Base-by-base conservation (phyloP, 2,888 invertebrate genomes). In the Galerucella nymphaeae region DNA sequence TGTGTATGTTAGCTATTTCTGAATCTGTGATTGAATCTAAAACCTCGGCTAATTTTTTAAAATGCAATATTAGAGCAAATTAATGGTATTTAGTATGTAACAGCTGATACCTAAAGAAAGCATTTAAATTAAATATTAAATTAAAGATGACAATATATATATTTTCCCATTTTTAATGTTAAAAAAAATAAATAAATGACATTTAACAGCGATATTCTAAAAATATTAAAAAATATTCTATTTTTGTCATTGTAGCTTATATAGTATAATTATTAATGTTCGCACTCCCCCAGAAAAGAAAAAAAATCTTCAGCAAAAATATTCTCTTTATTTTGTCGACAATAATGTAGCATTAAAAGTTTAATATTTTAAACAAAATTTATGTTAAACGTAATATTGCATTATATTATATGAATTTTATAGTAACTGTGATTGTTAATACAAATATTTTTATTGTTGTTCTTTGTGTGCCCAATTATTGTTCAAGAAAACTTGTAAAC, bases 21-120 rank as follows among this genome's bases (percentile, higher is more conserved):
- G 18, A 53, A 53, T 18, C 53, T 53, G 53, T 53, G 53, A 53
- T 53, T 53, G 18, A 53, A 53, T 18, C 53, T 53, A 18, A 53
- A 16, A 53, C 53, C 53, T 53, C 53, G 53, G 53, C 53, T 53
- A 53, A 48, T 53, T 53, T 53, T 53, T 18, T 10, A 53, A 53
- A 53, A 53, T 53, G 53, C 53, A 53, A 53, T 53, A 53, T 53
- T 53, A 53, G 53, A 53, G 53, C 16, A 53, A 53, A 53, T 53
- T 18, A 53, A 53, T 53, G 53, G 50, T 50, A 50, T 50, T 50
- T 50, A n/a, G n/a, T 50, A 8, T 50, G 16, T 50, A 50, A 50
- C 50, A 50, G 8, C 50, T 50, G n/a, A 50, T 50, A n/a, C n/a
- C n/a, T n/a, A 50, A 50, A n/a, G 50, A 8, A n/a, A 14, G 53